Evolutionary conservation across 2,113 vertebrate species (phyloP).

Genomic region (Corythornis madagascariensis): DNA sequence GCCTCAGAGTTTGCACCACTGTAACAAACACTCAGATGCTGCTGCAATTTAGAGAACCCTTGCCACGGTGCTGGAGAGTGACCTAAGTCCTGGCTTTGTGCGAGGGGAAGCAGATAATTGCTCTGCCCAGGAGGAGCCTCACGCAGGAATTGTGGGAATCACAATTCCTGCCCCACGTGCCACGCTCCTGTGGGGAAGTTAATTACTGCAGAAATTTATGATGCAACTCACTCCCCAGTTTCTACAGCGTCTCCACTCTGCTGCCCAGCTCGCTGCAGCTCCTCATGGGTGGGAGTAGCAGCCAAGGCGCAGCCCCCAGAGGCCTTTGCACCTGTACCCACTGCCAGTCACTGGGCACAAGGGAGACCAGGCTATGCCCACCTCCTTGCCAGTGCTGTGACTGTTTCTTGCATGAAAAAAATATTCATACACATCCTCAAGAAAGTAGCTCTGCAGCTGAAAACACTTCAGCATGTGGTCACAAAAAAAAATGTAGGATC

Average conservation of each 20-base stretch:
- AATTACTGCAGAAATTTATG: not conserved
- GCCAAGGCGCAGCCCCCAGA: not conserved
- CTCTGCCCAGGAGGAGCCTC: not conserved
- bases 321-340: not conserved
- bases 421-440: not conserved
- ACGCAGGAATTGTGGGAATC: not conserved
- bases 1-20: not conserved
- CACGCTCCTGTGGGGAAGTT: not conserved
- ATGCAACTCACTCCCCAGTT: not conserved
- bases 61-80: not conserved
- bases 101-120: not conserved
- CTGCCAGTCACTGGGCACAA: not conserved
- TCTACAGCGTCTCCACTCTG: not conserved
- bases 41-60: not conserved
- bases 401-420: not conserved
- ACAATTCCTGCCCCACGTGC: not conserved
- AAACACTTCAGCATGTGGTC: not conserved
- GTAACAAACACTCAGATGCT: not conserved
- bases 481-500: no score
- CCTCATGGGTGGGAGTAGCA: not conserved
- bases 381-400: not conserved
- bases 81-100: not conserved
- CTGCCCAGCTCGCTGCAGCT: not conserved
- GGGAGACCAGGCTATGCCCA: not conserved
- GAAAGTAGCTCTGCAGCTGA: not conserved